Evolutionary conservation across 2,113 vertebrate genomes (phyloP).

Genomic region (Callospermophilus lateralis): DNA sequence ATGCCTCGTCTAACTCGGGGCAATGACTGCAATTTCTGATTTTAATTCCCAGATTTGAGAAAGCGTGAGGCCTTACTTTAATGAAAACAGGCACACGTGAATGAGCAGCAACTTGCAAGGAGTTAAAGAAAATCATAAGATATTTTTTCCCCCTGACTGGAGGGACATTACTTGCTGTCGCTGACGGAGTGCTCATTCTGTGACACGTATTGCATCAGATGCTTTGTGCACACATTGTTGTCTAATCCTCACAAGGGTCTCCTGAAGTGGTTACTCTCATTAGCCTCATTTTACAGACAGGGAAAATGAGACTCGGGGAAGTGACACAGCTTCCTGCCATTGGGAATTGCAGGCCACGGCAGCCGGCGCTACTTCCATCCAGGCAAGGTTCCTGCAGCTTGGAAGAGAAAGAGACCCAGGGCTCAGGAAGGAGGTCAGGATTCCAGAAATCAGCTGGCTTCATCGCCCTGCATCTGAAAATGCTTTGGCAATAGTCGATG

Average conservation of each 20-base stretch:
- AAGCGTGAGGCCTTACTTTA: slow-evolving; percentile 32
- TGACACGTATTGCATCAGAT: no score
- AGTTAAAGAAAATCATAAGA: not conserved
- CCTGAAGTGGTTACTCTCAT: not conserved
- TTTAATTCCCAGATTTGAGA: slow-evolving; percentile 67
- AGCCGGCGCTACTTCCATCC: not conserved
- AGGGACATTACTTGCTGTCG: rapidly evolving
- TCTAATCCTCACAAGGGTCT: not conserved
- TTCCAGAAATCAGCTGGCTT: not conserved
- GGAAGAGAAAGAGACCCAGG: not conserved
- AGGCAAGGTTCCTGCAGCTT: not conserved
- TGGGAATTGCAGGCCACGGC: not conserved
- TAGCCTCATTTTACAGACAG: not conserved
- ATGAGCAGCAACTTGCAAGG: slow-evolving; percentile 21
- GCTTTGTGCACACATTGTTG: not conserved
- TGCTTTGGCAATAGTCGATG: not conserved
- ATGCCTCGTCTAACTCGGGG: slow-evolving; percentile 10
- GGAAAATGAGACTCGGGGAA: not conserved
- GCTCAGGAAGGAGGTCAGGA: not conserved
- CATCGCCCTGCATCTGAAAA: not conserved
- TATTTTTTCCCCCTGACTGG: not conserved
- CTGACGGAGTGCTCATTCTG: not conserved
- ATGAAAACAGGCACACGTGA: not conserved
- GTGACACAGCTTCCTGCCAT: not conserved
- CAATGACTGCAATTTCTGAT: slow-evolving; percentile 14